Base-by-base conservation (phyloP, 1,140 invertebrate species). In the Propsilocerus akamusi region DNA sequence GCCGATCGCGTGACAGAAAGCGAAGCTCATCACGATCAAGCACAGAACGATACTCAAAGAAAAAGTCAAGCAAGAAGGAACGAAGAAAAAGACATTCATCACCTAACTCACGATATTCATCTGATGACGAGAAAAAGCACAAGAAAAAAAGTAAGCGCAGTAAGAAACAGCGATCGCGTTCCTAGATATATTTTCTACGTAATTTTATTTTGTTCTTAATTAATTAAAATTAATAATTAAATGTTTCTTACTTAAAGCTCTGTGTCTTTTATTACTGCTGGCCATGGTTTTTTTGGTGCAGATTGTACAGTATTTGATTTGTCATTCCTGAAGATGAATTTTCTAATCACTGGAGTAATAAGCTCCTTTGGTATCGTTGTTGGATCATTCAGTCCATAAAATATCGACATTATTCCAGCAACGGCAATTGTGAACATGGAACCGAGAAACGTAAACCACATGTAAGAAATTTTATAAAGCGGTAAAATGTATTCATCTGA, bases 401-500 rank as follows among this genome's bases (percentile, higher is more conserved):
- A 51, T 17, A 41, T 41, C 50, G 68, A 71, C 5, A 68, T 64
- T 0, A 70, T 14, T 0, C 71, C 57, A 8, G 70, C 67, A 6
- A 75, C 63, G 20, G 60, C 57, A 30, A 75, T 67, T 7, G 74
- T 74, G 2, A 75, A 65, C 0, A 69, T 26, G 2, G 69, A 66
- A n/a, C 78, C 76, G 5, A 76, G 60, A 0, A 75, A 55, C 0
- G 78, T 80, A 49, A 80, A 81, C 78, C 78, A 81, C 61, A 81
- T 70, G 56, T 80, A 82, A 7, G 78, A 81, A 4, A 81, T 70
- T 24, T 74, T 72, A 41, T 78, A 74, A 2, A 80, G 53, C 0
- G 72, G 67, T 61, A 72, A 76, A 14, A 75, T 61, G 46, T 72
- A 56, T 58, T 61, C 52, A 1, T 56, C 54, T 23, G 53, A 25